Base-by-base conservation (phyloP, 1,140 invertebrate species). In the Drosophila novamexicana region DNA sequence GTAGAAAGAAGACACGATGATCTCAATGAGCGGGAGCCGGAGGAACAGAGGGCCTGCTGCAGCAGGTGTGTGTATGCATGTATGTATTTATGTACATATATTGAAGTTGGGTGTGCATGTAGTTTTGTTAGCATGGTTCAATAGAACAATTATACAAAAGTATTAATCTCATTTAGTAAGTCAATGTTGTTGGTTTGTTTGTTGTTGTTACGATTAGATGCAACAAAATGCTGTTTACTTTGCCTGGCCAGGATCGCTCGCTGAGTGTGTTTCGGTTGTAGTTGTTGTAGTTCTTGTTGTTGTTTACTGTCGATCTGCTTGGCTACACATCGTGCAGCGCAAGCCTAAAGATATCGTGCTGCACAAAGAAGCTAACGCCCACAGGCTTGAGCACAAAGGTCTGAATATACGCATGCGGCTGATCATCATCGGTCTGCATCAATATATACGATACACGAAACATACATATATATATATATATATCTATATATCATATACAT, bases 341-440 rank as follows among this genome's bases (percentile, higher is more conserved):
- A 83, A 98, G 95, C 93, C 97, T 95, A 94, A 98, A 98, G 91
- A 97, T 95, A 93, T 98, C 97, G 93, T 98, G 97, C 94, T 97
- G 96, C 85, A 98, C 95, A 94, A 96, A 98, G 95, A 97, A 98
- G 92, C 95, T 96, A 88, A 94, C 96, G 92, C 95, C 95, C 88
- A 96, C 95, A 76, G 96, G 96, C 94, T 97, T 98, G 93, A 98
- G 93, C 70, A 98, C 95, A 95, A 98, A 98, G 79, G 96, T 96
- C 94, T 98, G 97, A 91, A 96, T 95, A 94, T 97, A 98, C 79
- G 96, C 96, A 93, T 98, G 97, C 75, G 97, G 97, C 88, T 96
- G 96, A 94, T 98, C 97, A 89, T 98, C 97, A 93, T 98, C 97
- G 85, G 97, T 98, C 97, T 88, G 74, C 70, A 73, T 72, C 47